These are phyloP conservation scores for Tachysurus vachellii DNA, from an alignment of 2,113 vertebrate genomes.

Conservation along the genomic window DNA sequence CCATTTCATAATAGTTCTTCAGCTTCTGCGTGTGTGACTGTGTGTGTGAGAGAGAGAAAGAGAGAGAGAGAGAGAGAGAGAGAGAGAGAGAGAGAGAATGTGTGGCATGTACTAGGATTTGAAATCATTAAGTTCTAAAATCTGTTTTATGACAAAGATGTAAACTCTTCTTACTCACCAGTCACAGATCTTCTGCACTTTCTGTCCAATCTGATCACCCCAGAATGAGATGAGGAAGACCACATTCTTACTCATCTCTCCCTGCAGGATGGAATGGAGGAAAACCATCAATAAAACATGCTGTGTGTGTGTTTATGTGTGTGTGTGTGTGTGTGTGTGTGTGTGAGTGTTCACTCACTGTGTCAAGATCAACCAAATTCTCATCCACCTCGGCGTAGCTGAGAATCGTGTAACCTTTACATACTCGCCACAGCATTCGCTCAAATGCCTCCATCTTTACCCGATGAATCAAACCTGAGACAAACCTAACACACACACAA, in stretches of 20 bases:
- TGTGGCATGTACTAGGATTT: not conserved
- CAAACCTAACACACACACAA: conserved; percentile 73
- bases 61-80: no score
- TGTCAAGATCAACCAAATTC: conserved; percentile 84
- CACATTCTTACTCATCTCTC: conserved; percentile 85
- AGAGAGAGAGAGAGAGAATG: not conserved
- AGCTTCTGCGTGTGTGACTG: no score
- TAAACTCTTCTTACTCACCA: conserved; percentile 76
- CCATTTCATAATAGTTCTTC: not conserved
- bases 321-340: not conserved
- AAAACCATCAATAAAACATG: not conserved
- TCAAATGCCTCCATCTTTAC: conserved; percentile 93
- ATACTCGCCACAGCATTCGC: conserved; percentile 93
- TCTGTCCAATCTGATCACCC: conserved; percentile 97
- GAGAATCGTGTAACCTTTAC: conserved; percentile 93
- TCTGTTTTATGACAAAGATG: not conserved
- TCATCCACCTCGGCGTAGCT: conserved; percentile 88
- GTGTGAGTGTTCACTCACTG: conserved; percentile 74
- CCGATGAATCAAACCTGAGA: conserved; percentile 90
- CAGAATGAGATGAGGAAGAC: conserved; percentile 96
- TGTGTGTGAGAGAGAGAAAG: no score
- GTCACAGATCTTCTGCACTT: conserved; percentile 97
- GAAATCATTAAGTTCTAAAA: not conserved
- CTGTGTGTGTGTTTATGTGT: not conserved
- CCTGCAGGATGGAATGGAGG: conserved; percentile 70